Base-by-base conservation (phyloP, 2,797 vertebrate species). In the Podargus strigoides region DNA sequence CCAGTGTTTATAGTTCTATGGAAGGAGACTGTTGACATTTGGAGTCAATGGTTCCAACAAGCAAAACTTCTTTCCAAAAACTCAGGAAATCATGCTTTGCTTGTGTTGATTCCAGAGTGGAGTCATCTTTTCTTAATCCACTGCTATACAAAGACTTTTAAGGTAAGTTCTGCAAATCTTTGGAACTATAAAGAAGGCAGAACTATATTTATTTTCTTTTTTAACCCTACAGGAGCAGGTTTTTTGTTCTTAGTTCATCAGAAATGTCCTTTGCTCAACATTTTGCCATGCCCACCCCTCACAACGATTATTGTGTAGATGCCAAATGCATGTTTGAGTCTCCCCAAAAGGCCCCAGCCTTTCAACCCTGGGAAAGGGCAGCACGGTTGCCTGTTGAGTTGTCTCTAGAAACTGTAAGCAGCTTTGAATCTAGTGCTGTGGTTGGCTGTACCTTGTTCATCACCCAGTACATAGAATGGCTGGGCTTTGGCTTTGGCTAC, bases 401-500 rank as follows among this genome's bases (percentile, higher is more conserved):
- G 37, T 34, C 53, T 30, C 27, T 7, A 9, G 47, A 67, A 67
- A n/a, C 37, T 3, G 30, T 67, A 50, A 20, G 42, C 37, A 60
- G 27, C 47, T 72, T 80, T 37, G 32, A n/a, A n/a, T 60, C 14
- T 37, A 9, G 12, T 44, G 5, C 52, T n/a, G 12, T 22, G 34
- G 22, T 19, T 60, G 23, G 3, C 49, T 6, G 3, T 26, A 34
- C 49, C 23, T 17, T 52, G 21, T 19, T 77, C 19, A 4, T 44
- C 20, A 2, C 18, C 23, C 21, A 7, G 20, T 23, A 12, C n/a
- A 42, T 5, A 3, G 2, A n/a, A 8, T 10, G 34, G 6, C 42
- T 37, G 75, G 3, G 12, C 37, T 49, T 39, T 20, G 64, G 47
- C 53, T 37, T 80, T 52, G 60, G 42, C 37, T 70, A 18, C 58